Conservation (phyloP, 2,113 vertebrate species). For the Oxygymnocypris stewartii region DNA sequence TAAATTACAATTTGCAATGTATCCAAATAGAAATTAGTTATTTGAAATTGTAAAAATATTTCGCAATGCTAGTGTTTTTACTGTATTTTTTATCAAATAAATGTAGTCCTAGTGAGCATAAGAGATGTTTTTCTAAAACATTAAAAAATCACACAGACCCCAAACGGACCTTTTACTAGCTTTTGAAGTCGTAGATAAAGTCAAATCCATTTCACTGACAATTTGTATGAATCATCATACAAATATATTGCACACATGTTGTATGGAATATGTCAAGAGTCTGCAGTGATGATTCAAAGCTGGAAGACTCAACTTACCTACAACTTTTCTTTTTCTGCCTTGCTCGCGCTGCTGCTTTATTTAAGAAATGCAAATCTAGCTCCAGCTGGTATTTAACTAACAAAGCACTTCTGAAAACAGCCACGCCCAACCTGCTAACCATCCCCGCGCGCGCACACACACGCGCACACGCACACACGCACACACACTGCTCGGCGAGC, state of each 20-base stretch:
- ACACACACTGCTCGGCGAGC: conserved; percentile 23
- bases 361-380: background rate
- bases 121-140: background rate
- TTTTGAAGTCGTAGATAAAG: too few species aligned
- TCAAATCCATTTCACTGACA: background rate
- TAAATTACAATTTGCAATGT: background rate
- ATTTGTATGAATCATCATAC: background rate
- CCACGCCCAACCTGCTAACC: background rate
- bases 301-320: background rate
- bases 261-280: background rate
- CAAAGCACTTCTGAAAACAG: conserved; percentile 5
- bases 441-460: background rate
- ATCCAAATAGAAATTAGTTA: background rate
- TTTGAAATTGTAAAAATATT: background rate
- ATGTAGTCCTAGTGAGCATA: background rate
- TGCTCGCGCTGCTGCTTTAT: background rate
- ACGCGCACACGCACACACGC: conserved; percentile 12
- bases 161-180: background rate
- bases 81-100: background rate
- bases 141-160: background rate
- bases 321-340: background rate
- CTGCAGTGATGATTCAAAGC: background rate
- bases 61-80: background rate
- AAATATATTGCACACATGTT: background rate
- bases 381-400: conserved; percentile 20